Evolutionary conservation across 2,888 invertebrate genomes (phyloP).

Genomic region (Papilio protenor): DNA sequence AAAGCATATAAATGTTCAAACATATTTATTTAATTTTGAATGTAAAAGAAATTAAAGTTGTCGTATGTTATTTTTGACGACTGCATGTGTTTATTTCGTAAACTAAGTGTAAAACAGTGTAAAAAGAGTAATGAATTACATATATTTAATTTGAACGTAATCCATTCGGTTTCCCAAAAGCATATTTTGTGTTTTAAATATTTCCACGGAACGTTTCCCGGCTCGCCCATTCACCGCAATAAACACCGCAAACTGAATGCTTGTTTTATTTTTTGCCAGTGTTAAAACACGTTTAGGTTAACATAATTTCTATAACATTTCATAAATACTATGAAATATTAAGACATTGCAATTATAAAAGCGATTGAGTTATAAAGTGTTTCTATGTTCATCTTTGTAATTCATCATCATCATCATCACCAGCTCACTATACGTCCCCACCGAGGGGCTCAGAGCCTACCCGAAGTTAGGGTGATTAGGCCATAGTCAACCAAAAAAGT

Average conservation of each 20-base stretch:
- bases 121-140: slow-evolving; percentile 6
- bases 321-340: neutral
- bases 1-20: no score
- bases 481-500: no score
- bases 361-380: neutral
- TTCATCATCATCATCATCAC: no score
- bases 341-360: neutral
- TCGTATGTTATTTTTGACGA: neutral
- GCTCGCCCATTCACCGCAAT: slow-evolving; percentile 28
- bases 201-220: slow-evolving; percentile 14
- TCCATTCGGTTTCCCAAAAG: slow-evolving; percentile 11
- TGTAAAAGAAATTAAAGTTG: neutral
- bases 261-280: slow-evolving; percentile 24
- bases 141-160: slow-evolving; percentile 8
- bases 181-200: slow-evolving; percentile 28
- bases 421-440: no score
- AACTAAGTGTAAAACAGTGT: neutral
- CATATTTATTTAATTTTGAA: neutral
- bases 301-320: neutral
- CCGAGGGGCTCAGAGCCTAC: no score
- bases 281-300: slow-evolving; percentile 10
- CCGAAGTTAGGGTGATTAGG: no score
- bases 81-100: neutral
- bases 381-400: no score
- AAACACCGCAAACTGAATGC: slow-evolving; percentile 33